These are phyloP conservation scores for Apodemia zela DNA, from an alignment of 2,888 invertebrate genomes.

Conservation along the genomic window DNA sequence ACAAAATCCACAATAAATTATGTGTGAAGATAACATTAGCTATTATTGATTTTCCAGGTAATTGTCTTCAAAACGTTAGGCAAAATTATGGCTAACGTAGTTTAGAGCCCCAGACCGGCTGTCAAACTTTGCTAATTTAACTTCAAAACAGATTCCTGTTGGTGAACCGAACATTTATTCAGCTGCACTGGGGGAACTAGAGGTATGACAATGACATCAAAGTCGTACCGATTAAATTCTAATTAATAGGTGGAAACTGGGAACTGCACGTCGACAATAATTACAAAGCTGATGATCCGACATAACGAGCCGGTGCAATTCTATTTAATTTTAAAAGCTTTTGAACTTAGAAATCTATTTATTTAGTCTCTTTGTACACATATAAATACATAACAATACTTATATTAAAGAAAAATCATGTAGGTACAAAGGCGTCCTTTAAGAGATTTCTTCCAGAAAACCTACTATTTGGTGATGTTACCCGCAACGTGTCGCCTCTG, in stretches of 20 bases:
- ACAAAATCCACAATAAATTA: neutral
- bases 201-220: slow-evolving; percentile 51
- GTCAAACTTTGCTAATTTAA: slow-evolving; percentile 80
- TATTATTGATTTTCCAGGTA: slow-evolving; percentile 31
- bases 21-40: neutral
- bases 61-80: slow-evolving; percentile 59
- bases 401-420: too few relatives aligned
- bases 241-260: slow-evolving; percentile 24
- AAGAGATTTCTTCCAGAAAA: too few relatives aligned
- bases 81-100: slow-evolving; percentile 73
- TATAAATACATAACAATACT: too few relatives aligned
- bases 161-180: slow-evolving; percentile 61
- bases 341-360: neutral
- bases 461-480: too few relatives aligned
- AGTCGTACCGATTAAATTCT: slow-evolving; percentile 33
- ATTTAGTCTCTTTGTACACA: too few relatives aligned
- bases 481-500: too few relatives aligned
- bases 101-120: slow-evolving; percentile 59
- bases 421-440: too few relatives aligned
- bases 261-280: slow-evolving; percentile 23
- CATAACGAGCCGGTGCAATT: slow-evolving; percentile 16
- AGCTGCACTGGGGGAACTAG: slow-evolving; percentile 44
- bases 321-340: neutral
- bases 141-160: slow-evolving; percentile 72
- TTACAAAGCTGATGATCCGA: slow-evolving; percentile 22